phyloP scores from a whole-genome alignment of 2,113 vertebrate species.

The Tursiops truncatus region DNA sequence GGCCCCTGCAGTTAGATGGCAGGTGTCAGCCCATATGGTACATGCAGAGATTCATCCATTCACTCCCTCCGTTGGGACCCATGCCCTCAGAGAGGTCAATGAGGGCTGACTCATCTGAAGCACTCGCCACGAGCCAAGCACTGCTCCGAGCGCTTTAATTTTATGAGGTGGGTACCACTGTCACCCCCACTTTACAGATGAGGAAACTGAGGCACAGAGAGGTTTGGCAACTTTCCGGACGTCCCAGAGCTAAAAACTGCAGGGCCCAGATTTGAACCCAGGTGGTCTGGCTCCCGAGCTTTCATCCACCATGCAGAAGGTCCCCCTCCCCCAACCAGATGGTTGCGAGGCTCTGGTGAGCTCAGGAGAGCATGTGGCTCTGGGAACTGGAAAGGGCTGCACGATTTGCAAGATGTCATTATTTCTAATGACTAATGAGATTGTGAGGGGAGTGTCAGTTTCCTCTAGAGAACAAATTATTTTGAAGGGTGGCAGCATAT shows the following conservation, averaged over 20 bases:
- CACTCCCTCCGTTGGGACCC: not conserved
- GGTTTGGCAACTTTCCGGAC: not conserved
- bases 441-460: not conserved
- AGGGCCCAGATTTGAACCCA: not conserved
- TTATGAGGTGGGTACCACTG: not conserved
- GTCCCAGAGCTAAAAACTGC: not conserved
- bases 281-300: not conserved
- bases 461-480: not conserved
- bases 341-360: not conserved
- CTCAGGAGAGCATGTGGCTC: not conserved
- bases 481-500: not conserved
- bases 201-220: not conserved
- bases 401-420: not conserved
- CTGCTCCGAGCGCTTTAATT: not conserved
- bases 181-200: not conserved
- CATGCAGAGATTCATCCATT: not conserved
- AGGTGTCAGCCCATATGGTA: not conserved
- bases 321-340: not conserved
- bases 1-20: not conserved
- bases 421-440: not conserved
- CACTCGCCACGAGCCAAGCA: not conserved
- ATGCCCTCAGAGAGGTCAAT: not conserved
- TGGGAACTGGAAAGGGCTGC: not conserved
- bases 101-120: not conserved
- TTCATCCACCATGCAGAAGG: not conserved